A percentile compares a stretch with the other conserved stretches of the same genome.
Evolutionary conservation across 2,888 invertebrate species (phyloP).

Genomic region (Anaspis maculata): DNA sequence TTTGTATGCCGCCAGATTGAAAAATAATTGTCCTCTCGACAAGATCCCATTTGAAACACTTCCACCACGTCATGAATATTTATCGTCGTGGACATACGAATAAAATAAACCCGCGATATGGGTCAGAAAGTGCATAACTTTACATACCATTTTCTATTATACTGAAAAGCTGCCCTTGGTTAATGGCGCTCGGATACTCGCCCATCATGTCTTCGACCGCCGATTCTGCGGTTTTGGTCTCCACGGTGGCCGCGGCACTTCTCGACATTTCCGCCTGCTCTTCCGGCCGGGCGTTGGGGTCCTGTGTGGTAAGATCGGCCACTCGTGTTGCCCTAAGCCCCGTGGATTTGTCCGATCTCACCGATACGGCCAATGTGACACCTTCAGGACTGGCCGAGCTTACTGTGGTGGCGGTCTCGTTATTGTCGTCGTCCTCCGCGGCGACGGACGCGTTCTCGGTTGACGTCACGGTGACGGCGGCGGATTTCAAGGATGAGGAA

Average conservation of each 20-base stretch:
- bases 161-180: constrained; percentile 41
- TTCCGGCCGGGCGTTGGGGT: constrained; percentile 17
- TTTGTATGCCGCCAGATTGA: too few relatives aligned
- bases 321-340: constrained; percentile 9
- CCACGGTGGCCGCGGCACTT: constrained; percentile 13
- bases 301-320: constrained; percentile 17
- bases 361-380: constrained; percentile 20
- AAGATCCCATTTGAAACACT: too few relatives aligned
- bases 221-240: constrained; percentile 13
- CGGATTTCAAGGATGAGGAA: too few relatives aligned
- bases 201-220: constrained; percentile 17
- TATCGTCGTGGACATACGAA: too few relatives aligned
- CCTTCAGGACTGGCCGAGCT: constrained; percentile 12
- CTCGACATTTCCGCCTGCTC: constrained; percentile 18
- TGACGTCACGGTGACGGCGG: constrained; percentile 1
- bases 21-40: too few relatives aligned
- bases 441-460: constrained; percentile 8
- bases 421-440: constrained; percentile 19
- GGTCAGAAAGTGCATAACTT: too few relatives aligned
- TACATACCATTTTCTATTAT: constrained; percentile 38
- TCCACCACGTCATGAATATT: too few relatives aligned
- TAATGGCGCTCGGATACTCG: constrained; percentile 39
- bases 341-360: constrained; percentile 15
- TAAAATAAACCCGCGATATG: too few relatives aligned
- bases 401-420: constrained; percentile 18